Evolutionary conservation across 92 coral and sea anemone species (phyloP).

Genomic region (Isaurus tuberculatus): DNA sequence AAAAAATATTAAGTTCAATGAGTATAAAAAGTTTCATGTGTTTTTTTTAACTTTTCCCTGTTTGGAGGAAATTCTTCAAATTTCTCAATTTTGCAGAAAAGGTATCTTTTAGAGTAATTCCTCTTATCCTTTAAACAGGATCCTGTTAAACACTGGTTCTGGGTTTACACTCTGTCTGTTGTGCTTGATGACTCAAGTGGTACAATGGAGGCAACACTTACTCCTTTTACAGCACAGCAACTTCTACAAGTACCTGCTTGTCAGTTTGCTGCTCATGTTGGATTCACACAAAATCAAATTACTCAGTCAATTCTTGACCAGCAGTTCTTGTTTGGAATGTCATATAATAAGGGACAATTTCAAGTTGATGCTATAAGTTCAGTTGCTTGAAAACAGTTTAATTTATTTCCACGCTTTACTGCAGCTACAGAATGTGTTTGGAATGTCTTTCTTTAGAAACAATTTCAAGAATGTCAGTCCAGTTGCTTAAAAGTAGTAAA

Average conservation of each 20-base stretch:
- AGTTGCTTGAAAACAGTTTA: not conserved
- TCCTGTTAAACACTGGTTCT: conserved; percentile 74
- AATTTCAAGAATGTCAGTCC: too few species aligned
- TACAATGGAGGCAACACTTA: conserved; percentile 60
- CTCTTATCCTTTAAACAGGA: conserved; percentile 23
- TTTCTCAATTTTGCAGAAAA: not conserved
- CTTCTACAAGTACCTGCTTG: conserved; percentile 72
- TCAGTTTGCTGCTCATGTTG: conserved; percentile 76
- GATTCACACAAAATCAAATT: conserved; percentile 61
- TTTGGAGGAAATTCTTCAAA: too few species aligned
- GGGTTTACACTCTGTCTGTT: conserved; percentile 74
- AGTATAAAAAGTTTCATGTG: too few species aligned
- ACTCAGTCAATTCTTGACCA: conserved; percentile 85
- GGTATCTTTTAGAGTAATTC: not conserved
- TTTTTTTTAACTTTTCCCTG: too few species aligned
- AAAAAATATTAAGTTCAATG: too few species aligned
- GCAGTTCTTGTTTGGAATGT: conserved; percentile 81
- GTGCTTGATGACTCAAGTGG: conserved; percentile 74
- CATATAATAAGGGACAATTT: conserved; percentile 57
- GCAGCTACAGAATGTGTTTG: too few species aligned
- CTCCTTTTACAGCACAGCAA: conserved; percentile 78
- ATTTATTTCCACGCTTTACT: not conserved
- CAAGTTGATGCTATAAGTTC: conserved; percentile 78
- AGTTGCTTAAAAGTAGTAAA: too few species aligned
- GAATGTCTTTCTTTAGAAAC: too few species aligned